A percentile compares a stretch with the other conserved stretches of the same genome.
phyloP scores from a whole-genome alignment of 2,113 vertebrate genomes.

The Menidia beryllina region DNA sequence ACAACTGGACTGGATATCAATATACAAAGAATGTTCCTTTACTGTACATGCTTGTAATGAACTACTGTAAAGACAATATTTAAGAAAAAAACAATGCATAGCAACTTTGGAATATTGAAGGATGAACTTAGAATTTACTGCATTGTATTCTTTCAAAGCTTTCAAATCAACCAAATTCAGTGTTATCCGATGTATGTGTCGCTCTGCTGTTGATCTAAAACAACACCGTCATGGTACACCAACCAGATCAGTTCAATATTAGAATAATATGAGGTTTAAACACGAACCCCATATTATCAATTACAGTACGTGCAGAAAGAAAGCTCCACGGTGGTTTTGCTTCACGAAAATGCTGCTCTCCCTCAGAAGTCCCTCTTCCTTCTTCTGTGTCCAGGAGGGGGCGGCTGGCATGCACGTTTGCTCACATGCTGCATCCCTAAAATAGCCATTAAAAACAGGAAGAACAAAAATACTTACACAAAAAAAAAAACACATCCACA shows the following conservation, averaged over 20 bases:
- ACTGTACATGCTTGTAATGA: not conserved
- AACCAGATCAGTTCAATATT: not conserved
- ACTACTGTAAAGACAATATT: not conserved
- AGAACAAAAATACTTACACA: not conserved
- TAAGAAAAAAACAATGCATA: too few species aligned
- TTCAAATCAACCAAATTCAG: too few species aligned
- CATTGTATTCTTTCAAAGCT: too few species aligned
- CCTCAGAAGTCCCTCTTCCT: not conserved
- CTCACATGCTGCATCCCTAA: constrained; percentile 17
- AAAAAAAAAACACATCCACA: not conserved
- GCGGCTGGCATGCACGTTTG: constrained; percentile 36
- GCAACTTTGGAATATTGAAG: too few species aligned
- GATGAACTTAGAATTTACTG: too few species aligned
- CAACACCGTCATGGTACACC: not conserved
- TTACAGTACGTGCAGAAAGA: too few species aligned
- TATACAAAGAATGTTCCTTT: not conserved
- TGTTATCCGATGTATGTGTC: too few species aligned
- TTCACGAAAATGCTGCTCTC: too few species aligned
- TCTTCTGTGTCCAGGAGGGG: constrained; percentile 69
- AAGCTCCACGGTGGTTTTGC: too few species aligned
- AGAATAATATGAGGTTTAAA: not conserved
- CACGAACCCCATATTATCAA: too few species aligned
- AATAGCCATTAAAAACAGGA: not conserved
- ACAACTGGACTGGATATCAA: not conserved
- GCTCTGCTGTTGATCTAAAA: too few species aligned